phyloP scores from a whole-genome alignment of 1,140 invertebrate species.

The Lepidotrigona ventralis region DNA sequence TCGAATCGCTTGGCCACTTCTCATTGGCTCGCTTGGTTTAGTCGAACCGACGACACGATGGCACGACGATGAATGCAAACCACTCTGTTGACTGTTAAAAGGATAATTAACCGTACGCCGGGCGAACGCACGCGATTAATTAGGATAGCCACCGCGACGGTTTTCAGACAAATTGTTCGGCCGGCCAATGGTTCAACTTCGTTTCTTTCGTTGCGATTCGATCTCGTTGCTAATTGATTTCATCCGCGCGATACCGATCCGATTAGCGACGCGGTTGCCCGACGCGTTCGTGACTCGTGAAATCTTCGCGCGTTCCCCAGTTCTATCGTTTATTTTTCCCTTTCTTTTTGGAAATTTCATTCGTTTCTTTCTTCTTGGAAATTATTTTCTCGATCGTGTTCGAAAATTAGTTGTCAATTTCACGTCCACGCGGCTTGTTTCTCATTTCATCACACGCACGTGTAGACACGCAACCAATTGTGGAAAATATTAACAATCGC shows the following conservation, averaged over 20 bases:
- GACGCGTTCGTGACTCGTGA: neutral
- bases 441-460: no score
- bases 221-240: conserved; percentile 15
- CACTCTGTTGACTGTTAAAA: conserved; percentile 13
- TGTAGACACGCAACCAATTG: neutral
- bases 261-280: neutral
- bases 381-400: neutral
- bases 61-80: neutral
- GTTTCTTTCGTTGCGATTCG: conserved; percentile 9
- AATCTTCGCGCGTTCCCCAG: neutral
- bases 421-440: neutral
- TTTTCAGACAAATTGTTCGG: conserved; percentile 1
- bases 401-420: neutral
- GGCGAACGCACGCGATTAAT: conserved; percentile 21
- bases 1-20: neutral
- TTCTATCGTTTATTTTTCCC: neutral
- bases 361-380: neutral
- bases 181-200: no score
- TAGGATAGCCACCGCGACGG: neutral
- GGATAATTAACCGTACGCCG: conserved; percentile 19
- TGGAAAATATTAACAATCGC: neutral
- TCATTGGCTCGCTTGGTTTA: neutral
- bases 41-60: neutral
- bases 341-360: neutral
- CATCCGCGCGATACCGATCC: no score